Evolutionary conservation across 2,113 vertebrate genomes (phyloP), one percentile per base, ranked within the genome.

Genomic region (Rattus rattus): DNA sequence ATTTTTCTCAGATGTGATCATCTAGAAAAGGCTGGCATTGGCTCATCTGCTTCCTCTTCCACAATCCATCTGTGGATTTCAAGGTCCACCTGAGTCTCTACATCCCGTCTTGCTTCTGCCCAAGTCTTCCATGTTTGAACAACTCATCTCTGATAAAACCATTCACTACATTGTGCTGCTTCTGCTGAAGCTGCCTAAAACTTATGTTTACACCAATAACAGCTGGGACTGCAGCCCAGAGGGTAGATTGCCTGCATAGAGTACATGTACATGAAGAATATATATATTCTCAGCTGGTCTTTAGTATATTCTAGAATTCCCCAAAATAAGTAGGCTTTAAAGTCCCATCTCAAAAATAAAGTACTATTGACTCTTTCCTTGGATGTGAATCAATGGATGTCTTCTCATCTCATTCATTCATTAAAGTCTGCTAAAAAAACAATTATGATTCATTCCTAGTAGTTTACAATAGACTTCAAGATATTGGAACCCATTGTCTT

Each of bases 1-100:
- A 16, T 89, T 93, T 95, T 94, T 83, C 36, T 75, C 72, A 77
- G 43, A 13, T 91, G 73, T 67, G 72, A 65, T 59, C 63, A 94
- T 84, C 79, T 84, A 52, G 36, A 83, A 92, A 73, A 3, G 2
- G 13, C 26, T 95, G 54, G 4, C 17, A 69, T 92, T 95, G 91
- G 28, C 36, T 93, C 63, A 61, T 33, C 72, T 89, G 2, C 33
- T 69, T 14, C 12, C 76, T 59, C 67, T 93, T 92, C 13, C 59
- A 86, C n/a, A 91, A 54, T 81, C 16, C 63, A 69, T 54, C 69
- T 94, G 49, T 20, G n/a, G 75, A 76, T 88, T 96, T 92, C 59
- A 89, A 88, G 52, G 28, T 49, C 43, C 10, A 54, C 20, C 19
- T 39, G 65, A 93, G 63, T 30, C 20, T 84, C 63, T 77, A 67